Base-by-base conservation (phyloP, 2,113 vertebrate species). In the Ptilonorhynchus violaceus region DNA sequence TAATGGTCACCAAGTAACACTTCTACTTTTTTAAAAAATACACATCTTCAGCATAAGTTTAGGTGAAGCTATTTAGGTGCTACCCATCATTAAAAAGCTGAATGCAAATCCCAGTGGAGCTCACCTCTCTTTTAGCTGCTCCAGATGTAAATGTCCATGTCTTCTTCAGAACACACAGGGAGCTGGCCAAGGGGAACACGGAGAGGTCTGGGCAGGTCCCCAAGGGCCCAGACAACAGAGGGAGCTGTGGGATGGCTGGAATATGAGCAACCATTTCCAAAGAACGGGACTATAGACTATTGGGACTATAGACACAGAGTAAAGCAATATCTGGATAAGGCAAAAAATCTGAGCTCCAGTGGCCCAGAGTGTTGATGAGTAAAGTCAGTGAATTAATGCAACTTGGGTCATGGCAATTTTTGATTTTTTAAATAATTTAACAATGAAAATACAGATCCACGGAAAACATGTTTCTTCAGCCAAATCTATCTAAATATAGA, bases 281-380 rank as follows among this genome's bases (percentile, higher is more conserved):
- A 50, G 31, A 14, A 53, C 2, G 2, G 17, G 5, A 6, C 17
- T 62, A 8, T 0, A 3, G 33, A 15, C 15, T n/a, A n/a, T n/a
- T n/a, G n/a, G 17, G 5, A 6, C 17, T 62, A 8, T 0, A 3
- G 33, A 15, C 15, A 39, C 5, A 64, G 18, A 59, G 8, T 13
- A 46, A 88, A 58, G 5, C 5, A 31, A 12, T 23, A 24, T 6
- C 21, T 59, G 27, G 23, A 7, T 8, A 50, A 96, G 15, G 27
- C 50, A n/a, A 75, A 68, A 74, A 52, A 46, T 56, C 5, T 35
- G 44, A 77, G 13, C 15, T 31, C 41, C 3, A 22, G 5, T 30
- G 21, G 66, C 18, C 14, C 49, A 27, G 41, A 49, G 11, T 13
- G 13, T 8, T 39, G 49, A 31, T 11, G 6, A 52, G 6, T 10